Evolutionary conservation across 1,140 invertebrate species (phyloP).

Genomic region (Caenorhabditis inopinata): DNA sequence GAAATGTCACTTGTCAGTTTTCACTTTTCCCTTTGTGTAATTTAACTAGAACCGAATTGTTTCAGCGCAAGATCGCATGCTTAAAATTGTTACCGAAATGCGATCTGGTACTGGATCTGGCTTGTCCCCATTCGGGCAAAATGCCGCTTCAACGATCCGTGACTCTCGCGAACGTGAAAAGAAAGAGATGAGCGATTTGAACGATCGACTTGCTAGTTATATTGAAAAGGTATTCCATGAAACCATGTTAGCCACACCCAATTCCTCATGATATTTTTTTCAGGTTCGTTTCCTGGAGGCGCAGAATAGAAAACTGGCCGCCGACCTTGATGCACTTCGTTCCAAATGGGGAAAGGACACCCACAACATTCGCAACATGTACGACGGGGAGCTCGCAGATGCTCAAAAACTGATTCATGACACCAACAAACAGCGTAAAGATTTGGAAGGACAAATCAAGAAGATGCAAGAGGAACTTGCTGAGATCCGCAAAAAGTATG

Average conservation of each 20-base stretch:
- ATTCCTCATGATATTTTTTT: neutral
- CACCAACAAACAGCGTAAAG: conserved; percentile 52
- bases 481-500: conserved; percentile 54
- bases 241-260: neutral
- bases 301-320: conserved; percentile 69
- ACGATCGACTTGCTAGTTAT: conserved; percentile 70
- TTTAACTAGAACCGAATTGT: neutral
- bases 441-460: conserved; percentile 53
- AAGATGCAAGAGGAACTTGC: conserved; percentile 46
- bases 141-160: conserved; percentile 67
- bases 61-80: conserved; percentile 49
- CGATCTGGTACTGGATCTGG: conserved; percentile 53
- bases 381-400: conserved; percentile 68
- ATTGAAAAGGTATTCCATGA: conserved; percentile 67
- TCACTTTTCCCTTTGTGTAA: neutral
- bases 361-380: conserved; percentile 68
- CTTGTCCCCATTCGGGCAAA: conserved; percentile 54
- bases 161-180: conserved; percentile 69
- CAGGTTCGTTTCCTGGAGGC: conserved; percentile 70
- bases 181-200: conserved; percentile 70
- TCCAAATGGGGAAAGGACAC: conserved; percentile 69
- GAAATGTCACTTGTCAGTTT: conserved; percentile 25
- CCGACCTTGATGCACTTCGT: conserved; percentile 68
- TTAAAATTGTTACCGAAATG: conserved; percentile 64
- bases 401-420: conserved; percentile 44